Percentiles rank a stretch among this genome's conserved stretches.
phyloP scores from a whole-genome alignment of 2,797 vertebrate species.

The Selene dorsalis region DNA sequence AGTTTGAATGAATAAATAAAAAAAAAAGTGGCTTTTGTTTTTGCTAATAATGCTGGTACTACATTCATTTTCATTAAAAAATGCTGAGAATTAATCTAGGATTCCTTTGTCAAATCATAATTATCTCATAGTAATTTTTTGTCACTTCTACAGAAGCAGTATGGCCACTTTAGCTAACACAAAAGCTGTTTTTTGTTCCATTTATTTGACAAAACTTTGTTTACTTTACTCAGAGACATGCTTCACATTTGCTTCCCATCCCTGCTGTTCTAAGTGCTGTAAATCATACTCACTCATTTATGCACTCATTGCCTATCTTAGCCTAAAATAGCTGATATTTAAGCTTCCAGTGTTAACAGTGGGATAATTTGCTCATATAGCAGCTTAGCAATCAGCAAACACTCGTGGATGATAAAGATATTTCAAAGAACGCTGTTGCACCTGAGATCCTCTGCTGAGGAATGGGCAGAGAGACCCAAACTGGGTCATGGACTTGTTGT shows the following conservation, averaged over 20 bases:
- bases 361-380: conserved; percentile 23
- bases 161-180: background rate
- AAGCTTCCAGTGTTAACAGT: conserved; percentile 21
- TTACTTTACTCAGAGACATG: conserved; percentile 3
- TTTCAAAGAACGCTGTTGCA: conserved; percentile 12
- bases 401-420: conserved; percentile 25
- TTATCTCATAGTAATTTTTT: too few relatives aligned
- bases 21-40: too few relatives aligned
- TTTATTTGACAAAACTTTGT: background rate
- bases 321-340: conserved; percentile 40
- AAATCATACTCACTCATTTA: conserved; percentile 9
- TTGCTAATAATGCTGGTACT: too few relatives aligned
- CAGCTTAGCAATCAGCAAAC: conserved; percentile 36
- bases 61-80: too few relatives aligned
- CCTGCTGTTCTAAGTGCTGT: background rate
- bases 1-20: background rate
- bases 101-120: too few relatives aligned
- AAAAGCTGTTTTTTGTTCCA: background rate
- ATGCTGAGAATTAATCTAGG: too few relatives aligned
- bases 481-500: conserved; percentile 33
- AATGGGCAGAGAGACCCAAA: background rate
- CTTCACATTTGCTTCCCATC: conserved; percentile 3
- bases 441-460: conserved; percentile 10
- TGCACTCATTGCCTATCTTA: conserved; percentile 38
- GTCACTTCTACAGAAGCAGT: background rate